Base-by-base conservation (phyloP, 2,113 vertebrate species). In the Entomyzon cyanotis region DNA sequence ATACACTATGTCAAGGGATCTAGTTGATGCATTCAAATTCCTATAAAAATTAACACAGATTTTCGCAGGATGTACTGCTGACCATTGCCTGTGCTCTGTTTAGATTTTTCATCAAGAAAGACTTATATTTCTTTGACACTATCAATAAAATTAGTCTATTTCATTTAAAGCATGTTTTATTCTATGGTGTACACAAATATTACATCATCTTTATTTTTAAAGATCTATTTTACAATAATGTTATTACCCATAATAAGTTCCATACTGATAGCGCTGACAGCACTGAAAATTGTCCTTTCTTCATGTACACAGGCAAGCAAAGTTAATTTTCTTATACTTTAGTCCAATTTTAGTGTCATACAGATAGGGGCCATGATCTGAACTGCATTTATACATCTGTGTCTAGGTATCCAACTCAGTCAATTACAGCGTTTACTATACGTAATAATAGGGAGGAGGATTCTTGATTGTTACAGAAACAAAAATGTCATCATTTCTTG, bases 181-280 rank as follows among this genome's bases (percentile, higher is more conserved):
- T 88, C 63, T 76, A 33, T 35, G 49, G 25, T 75, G 15, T 44
- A 80, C 65, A 83, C 3, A 4, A 90, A 88, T 84, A 93, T 93
- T 93, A 60, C 24, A 89, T 94, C 87, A 90, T 88, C 63, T 90
- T 95, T 92, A 88, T 84, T 96, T 92, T 95, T 75, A 90, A 92
- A 59, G 44, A 70, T 67, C 41, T 85, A 28, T 94, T 95, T 95
- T 85, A 80, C 50, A 65, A 42, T 87, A 85, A 63, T 86, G 39
- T 85, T 95, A 77, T 90, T 97, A 77, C 60, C 55, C 22, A 39
- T 70, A 87, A 69, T 84, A 94, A 76, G 59, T 95, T 90, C 82
- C 59, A 70, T 64, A 73, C 18, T 71, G 71, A 52, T 85, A 95
- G 71, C 2, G 4, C 75, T 94, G 82, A 90, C 65, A 90, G 50